Evolutionary conservation across 2,888 invertebrate species (phyloP), one percentile per base, ranked within the genome.

Genomic region (Tetrapedia diversipes): DNA sequence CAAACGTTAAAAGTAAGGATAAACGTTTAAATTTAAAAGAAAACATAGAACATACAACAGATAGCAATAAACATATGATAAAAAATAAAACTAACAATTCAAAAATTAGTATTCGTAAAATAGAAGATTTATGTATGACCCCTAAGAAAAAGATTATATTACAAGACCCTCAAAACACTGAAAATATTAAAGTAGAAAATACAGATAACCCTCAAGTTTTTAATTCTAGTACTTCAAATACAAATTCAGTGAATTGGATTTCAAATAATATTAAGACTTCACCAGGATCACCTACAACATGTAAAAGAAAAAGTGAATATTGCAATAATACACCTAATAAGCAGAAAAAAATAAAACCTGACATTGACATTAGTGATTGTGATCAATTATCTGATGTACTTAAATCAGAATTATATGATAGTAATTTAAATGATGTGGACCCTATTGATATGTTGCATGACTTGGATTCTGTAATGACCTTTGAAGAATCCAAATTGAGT

Each of bases 381-480:
- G 69, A 80, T 10, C 49, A 60, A n/a, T 39, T 80, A 56, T 56
- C 69, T 22, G 70, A 82, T 24, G 41, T 43, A 1, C 8, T 79
- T 2, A 71, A 86, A 53, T 51, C 57, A n/a, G 83, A 83, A 63
- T 54, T 77, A 49, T 56, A n/a, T 7, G 51, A 81, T 7, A 51
- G 61, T n/a, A 60, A 61, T 70, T 63, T 77, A 19, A 41, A 66
- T 45, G 53, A 73, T 1, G 49, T 80, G 32, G 86, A 87, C 22
- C 43, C 64, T 16, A 83, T 84, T 14, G 78, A 83, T 32, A 37
- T 87, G 27, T 59, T 82, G 2, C 83, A 87, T 16, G 80, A 86
- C n/a, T 70, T 85, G 32, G 53, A 81, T 34, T 60, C 69, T 49
- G 3, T 72, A 4, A 71, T 84, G 41, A 34, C 71, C 43, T 76